A percentile compares a stretch with the other conserved stretches of the same genome.
phyloP scores from a whole-genome alignment of 2,888 invertebrate genomes.

The Caenorhabditis sinica region DNA sequence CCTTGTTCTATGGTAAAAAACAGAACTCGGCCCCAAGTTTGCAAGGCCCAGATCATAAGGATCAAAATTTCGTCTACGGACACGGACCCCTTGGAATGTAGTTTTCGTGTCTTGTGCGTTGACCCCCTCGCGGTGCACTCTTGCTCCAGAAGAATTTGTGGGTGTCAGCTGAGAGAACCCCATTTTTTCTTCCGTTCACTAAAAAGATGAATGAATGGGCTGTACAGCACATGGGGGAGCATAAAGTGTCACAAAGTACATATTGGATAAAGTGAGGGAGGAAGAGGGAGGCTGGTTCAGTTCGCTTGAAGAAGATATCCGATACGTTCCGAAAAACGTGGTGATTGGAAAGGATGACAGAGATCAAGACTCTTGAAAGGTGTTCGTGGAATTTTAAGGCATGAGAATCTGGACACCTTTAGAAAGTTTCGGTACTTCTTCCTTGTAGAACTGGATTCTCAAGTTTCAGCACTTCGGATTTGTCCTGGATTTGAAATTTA shows the following conservation, averaged over 20 bases:
- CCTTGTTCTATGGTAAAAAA: too few species aligned
- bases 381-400: conserved; percentile 4
- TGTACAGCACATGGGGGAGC: not conserved
- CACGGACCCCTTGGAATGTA: not conserved
- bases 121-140: conserved; percentile 4
- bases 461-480: too few species aligned
- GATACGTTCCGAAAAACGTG: conserved; percentile 15
- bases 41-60: not conserved
- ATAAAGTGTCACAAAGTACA: conserved; percentile 36
- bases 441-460: too few species aligned
- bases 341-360: not conserved
- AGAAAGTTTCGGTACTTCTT: too few species aligned
- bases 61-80: too few species aligned
- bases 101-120: not conserved
- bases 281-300: not conserved
- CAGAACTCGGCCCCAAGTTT: too few species aligned
- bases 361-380: not conserved
- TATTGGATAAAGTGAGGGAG: conserved; percentile 3
- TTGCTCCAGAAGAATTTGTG: not conserved
- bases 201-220: not conserved
- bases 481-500: too few species aligned
- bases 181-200: not conserved
- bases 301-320: too few species aligned
- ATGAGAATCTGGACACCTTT: not conserved
- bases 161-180: conserved; percentile 9